These are phyloP conservation scores for Borostomias antarcticus DNA, from an alignment of 2,797 vertebrate genomes.

Conservation along the genomic window DNA sequence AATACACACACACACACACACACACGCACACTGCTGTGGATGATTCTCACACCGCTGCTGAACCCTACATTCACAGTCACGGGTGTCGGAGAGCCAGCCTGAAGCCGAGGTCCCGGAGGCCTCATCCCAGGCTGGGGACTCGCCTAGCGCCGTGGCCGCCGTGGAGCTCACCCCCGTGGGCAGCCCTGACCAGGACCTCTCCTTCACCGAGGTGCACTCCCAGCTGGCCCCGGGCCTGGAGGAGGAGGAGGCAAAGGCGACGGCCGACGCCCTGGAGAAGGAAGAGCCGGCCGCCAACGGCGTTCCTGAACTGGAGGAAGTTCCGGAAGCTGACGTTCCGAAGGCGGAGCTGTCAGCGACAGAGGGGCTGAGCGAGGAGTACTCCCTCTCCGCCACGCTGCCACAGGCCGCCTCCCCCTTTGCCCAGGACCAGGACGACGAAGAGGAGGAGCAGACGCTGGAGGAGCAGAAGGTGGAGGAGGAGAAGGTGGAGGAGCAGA, in stretches of 20 bases:
- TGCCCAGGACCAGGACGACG: conserved; percentile 30
- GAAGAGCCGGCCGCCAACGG: conserved; percentile 21
- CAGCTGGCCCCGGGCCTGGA: conserved; percentile 57
- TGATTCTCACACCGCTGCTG: not conserved
- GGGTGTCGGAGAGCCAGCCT: conserved; percentile 52
- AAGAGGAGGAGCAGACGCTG: conserved; percentile 25
- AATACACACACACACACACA: conserved; percentile 4
- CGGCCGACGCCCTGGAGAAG: conserved; percentile 54
- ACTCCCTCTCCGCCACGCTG: conserved; percentile 51
- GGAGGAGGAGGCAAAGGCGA: conserved; percentile 60
- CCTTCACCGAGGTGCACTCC: conserved; percentile 69
- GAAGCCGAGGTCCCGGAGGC: conserved; percentile 42
- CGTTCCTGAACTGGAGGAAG: not conserved
- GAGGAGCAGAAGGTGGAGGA: conserved; percentile 10
- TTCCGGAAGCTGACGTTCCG: conserved; percentile 14
- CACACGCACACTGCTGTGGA: not conserved
- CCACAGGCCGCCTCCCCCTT: conserved; percentile 40
- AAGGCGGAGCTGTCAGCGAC: conserved; percentile 38
- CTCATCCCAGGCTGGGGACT: conserved; percentile 9
- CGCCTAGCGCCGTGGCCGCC: conserved; percentile 33
- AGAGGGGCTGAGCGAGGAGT: conserved; percentile 51
- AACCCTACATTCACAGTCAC: conserved; percentile 48
- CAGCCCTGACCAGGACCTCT: conserved; percentile 57
- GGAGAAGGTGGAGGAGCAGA: not conserved
- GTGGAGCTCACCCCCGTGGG: conserved; percentile 68